Conservation (phyloP, 1,140 invertebrate genomes). For the Carcinoscorpius rotundicauda region DNA sequence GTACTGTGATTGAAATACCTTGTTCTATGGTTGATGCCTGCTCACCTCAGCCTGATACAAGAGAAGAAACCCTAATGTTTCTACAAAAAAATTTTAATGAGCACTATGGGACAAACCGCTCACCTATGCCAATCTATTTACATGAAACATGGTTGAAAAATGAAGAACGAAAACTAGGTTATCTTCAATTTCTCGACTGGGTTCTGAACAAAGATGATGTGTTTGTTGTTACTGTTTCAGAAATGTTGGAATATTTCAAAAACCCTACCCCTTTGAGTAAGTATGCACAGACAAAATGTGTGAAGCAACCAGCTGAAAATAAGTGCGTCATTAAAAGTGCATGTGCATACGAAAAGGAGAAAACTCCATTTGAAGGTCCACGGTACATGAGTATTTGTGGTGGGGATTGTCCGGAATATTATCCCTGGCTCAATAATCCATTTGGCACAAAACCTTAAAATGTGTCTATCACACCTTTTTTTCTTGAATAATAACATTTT, state of each 20-base stretch:
- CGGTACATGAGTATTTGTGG: conserved; percentile 60
- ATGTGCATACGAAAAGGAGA: conserved; percentile 1
- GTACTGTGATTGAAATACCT: background rate
- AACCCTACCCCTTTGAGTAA: conserved; percentile 27
- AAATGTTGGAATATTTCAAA: conserved; percentile 34
- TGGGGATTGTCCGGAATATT: conserved; percentile 78
- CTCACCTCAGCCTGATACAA: conserved; percentile 24
- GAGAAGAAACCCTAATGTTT: conserved; percentile 31
- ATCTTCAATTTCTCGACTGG: conserved; percentile 30
- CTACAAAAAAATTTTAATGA: conserved; percentile 32
- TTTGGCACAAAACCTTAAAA: background rate
- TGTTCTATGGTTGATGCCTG: conserved; percentile 35
- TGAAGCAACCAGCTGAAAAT: background rate
- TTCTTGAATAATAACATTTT: too few relatives aligned
- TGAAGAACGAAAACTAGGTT: conserved; percentile 25
- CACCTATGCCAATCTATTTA: conserved; percentile 32
- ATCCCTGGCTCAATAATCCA: conserved; percentile 77
- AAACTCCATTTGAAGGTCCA: conserved; percentile 8
- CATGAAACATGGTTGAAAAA: conserved; percentile 32
- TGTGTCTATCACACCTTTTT: too few relatives aligned
- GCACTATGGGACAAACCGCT: conserved; percentile 32
- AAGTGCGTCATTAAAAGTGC: background rate
- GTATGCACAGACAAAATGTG: background rate
- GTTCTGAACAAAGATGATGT: conserved; percentile 31
- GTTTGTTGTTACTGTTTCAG: conserved; percentile 32